Evolutionary conservation across 1,140 invertebrate genomes (phyloP).

Genomic region (Maconellicoccus hirsutus): DNA sequence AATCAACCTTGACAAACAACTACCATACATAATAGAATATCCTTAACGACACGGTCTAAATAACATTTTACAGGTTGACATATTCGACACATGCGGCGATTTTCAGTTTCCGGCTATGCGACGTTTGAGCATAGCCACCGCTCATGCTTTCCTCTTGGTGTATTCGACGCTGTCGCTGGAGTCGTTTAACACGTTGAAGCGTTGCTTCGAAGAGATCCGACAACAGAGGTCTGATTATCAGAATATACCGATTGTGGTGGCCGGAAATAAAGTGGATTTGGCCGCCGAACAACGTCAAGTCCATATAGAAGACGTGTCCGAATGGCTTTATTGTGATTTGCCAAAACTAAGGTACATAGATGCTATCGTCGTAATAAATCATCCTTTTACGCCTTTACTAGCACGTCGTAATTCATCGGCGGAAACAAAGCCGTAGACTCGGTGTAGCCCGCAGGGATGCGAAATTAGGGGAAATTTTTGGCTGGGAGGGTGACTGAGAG

Average conservation of each 20-base stretch:
- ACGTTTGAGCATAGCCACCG: slow-evolving; percentile 73
- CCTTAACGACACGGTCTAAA: slow-evolving; percentile 10
- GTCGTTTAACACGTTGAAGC: slow-evolving; percentile 65
- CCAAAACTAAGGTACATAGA: slow-evolving; percentile 49
- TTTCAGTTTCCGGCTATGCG: slow-evolving; percentile 80
- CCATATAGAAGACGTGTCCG: slow-evolving; percentile 60
- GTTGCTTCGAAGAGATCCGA: slow-evolving; percentile 70
- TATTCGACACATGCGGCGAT: slow-evolving; percentile 76
- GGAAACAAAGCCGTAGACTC: neutral
- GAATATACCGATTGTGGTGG: slow-evolving; percentile 74
- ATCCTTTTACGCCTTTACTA: slow-evolving; percentile 13
- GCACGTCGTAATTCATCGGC: neutral
- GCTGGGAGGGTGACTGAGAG: no score
- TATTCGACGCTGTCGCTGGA: slow-evolving; percentile 66
- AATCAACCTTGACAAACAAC: neutral
- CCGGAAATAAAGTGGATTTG: slow-evolving; percentile 72
- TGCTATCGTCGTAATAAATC: slow-evolving; percentile 16
- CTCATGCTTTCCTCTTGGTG: slow-evolving; percentile 78
- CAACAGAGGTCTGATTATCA: slow-evolving; percentile 64
- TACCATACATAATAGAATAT: slow-evolving; percentile 7
- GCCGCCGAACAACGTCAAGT: slow-evolving; percentile 51
- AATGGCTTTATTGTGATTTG: slow-evolving; percentile 65
- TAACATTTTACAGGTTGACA: slow-evolving; percentile 51
- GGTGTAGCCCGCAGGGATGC: no score
- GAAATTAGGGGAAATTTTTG: no score